These are phyloP conservation scores for Biston stratarius DNA, from an alignment of 2,888 invertebrate species.

Conservation along the genomic window DNA sequence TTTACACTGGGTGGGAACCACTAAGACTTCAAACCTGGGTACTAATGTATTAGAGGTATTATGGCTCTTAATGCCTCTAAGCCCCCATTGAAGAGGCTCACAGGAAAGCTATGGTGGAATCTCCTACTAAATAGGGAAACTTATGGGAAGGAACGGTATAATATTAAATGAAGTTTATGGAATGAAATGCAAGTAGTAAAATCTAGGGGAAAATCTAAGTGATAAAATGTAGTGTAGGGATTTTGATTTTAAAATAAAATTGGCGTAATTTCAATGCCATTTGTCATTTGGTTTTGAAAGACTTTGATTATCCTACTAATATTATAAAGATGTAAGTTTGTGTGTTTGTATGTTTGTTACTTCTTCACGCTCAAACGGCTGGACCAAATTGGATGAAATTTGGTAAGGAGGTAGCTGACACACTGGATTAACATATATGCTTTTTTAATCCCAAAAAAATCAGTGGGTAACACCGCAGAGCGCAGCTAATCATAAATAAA, in stretches of 20 bases:
- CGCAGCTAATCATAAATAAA: too few relatives aligned
- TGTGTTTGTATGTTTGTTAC: too few relatives aligned
- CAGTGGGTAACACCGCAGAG: too few relatives aligned
- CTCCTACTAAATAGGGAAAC: slow-evolving; percentile 16
- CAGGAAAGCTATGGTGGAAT: slow-evolving; percentile 16
- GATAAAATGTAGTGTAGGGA: not conserved
- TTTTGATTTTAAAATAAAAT: slow-evolving; percentile 3
- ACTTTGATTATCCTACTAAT: too few relatives aligned
- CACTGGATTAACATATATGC: too few relatives aligned
- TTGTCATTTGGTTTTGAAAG: not conserved
- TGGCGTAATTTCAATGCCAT: not conserved
- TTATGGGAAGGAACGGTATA: slow-evolving; percentile 20
- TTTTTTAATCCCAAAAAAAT: too few relatives aligned
- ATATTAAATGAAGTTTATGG: slow-evolving; percentile 26
- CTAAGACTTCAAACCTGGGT: slow-evolving; percentile 19
- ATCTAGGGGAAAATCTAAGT: slow-evolving; percentile 4
- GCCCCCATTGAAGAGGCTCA: slow-evolving; percentile 22
- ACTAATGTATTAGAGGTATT: slow-evolving; percentile 26
- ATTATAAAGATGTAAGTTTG: too few relatives aligned
- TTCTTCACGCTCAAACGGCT: too few relatives aligned
- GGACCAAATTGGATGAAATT: too few relatives aligned
- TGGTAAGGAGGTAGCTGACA: too few relatives aligned
- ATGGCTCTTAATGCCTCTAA: slow-evolving; percentile 10
- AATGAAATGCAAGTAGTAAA: slow-evolving; percentile 15
- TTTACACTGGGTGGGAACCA: slow-evolving; percentile 19